Evolutionary conservation across 2,888 invertebrate species (phyloP).

Genomic region (Drosophila peninsularis): DNA sequence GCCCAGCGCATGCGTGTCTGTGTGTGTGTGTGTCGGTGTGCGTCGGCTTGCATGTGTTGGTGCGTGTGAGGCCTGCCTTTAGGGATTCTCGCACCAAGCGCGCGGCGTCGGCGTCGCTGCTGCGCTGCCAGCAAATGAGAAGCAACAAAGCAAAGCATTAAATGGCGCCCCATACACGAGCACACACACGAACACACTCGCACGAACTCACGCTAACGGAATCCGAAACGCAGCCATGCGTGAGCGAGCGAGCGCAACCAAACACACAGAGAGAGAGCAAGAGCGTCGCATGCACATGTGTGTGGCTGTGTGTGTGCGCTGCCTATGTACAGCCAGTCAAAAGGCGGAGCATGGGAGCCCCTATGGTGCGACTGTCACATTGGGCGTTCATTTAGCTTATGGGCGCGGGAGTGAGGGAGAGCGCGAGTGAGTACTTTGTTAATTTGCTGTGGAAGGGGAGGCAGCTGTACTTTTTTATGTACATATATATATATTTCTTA

Average conservation of each 20-base stretch:
- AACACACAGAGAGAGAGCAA: slow-evolving; percentile 43
- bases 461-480: slow-evolving; percentile 28
- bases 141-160: slow-evolving; percentile 67
- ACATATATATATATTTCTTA: slow-evolving; percentile 57
- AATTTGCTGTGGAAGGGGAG: slow-evolving; percentile 17
- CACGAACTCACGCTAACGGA: neutral
- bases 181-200: slow-evolving; percentile 12
- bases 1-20: slow-evolving; percentile 59
- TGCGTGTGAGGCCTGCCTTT: slow-evolving; percentile 45
- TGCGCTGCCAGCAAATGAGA: slow-evolving; percentile 64
- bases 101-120: slow-evolving; percentile 48
- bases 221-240: slow-evolving; percentile 46
- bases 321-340: slow-evolving; percentile 50
- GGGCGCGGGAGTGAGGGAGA: slow-evolving; percentile 23
- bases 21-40: slow-evolving; percentile 28
- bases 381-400: slow-evolving; percentile 54
- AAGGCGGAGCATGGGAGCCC: slow-evolving; percentile 82
- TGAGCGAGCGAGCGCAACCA: slow-evolving; percentile 44
- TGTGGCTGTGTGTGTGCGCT: slow-evolving; percentile 16
- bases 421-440: slow-evolving; percentile 20
- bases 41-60: slow-evolving; percentile 2
- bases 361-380: slow-evolving; percentile 48
- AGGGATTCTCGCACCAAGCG: slow-evolving; percentile 68
- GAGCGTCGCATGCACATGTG: slow-evolving; percentile 24
- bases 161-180: slow-evolving; percentile 81